Evolutionary conservation across 1,140 invertebrate species (phyloP).

Genomic region (Euglossa dilemma): DNA sequence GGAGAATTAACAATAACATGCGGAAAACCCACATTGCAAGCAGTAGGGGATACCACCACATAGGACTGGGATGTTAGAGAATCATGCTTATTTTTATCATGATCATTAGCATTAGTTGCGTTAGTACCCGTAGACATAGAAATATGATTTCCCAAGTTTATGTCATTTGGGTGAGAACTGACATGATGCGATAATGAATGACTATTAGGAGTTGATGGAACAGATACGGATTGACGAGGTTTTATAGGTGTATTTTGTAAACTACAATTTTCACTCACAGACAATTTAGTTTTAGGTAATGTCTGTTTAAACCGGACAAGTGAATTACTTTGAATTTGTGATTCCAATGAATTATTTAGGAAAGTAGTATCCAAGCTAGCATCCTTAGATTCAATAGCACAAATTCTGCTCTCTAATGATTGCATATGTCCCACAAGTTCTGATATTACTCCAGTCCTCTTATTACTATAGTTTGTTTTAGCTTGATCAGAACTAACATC

Average conservation of each 20-base stretch:
- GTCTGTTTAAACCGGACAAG: slow-evolving; percentile 49
- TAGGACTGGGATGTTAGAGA: slow-evolving; percentile 62
- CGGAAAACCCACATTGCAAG: slow-evolving; percentile 63
- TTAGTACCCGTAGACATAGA: slow-evolving; percentile 50
- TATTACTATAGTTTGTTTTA: slow-evolving; percentile 74
- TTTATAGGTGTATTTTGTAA: slow-evolving; percentile 71
- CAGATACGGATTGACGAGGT: slow-evolving; percentile 66
- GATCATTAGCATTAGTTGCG: slow-evolving; percentile 60
- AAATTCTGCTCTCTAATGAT: slow-evolving; percentile 84
- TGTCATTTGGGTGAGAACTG: slow-evolving; percentile 62
- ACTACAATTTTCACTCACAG: slow-evolving; percentile 71
- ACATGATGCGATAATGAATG: slow-evolving; percentile 51
- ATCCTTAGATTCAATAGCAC: slow-evolving; percentile 80
- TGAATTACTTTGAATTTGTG: slow-evolving; percentile 29
- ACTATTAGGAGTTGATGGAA: slow-evolving; percentile 73
- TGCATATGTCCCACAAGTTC: slow-evolving; percentile 85
- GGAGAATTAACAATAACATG: slow-evolving; percentile 66
- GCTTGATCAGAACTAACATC: slow-evolving; percentile 79
- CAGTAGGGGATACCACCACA: slow-evolving; percentile 54
- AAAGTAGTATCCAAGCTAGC: slow-evolving; percentile 68
- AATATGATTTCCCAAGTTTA: slow-evolving; percentile 16
- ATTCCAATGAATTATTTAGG: slow-evolving; percentile 65
- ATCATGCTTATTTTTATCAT: slow-evolving; percentile 70
- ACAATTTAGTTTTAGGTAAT: slow-evolving; percentile 64
- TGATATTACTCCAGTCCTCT: slow-evolving; percentile 83